Conservation (phyloP, 2,888 invertebrate genomes). For the Acanthopleura granulata region DNA sequence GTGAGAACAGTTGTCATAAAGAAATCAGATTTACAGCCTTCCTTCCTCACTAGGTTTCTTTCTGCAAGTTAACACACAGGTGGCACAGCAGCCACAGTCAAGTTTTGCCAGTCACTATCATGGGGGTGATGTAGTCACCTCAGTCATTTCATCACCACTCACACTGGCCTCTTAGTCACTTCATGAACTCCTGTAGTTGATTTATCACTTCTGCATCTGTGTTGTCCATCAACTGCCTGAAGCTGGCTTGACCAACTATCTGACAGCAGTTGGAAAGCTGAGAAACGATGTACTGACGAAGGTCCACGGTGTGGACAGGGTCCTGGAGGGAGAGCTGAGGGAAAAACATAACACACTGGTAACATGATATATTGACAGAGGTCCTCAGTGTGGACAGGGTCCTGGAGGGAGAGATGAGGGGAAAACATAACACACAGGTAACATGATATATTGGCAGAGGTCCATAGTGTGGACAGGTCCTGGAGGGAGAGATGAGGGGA, state of each 20-base stretch:
- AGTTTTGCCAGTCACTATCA: too few species aligned
- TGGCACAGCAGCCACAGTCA: too few species aligned
- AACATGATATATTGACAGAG: slow-evolving; percentile 72
- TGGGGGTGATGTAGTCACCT: too few species aligned
- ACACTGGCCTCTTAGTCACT: neutral
- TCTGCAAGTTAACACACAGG: too few species aligned
- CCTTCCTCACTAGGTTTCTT: too few species aligned
- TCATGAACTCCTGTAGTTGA: slow-evolving; percentile 72
- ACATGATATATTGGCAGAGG: slow-evolving; percentile 72
- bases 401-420: slow-evolving; percentile 78
- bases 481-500: slow-evolving; percentile 77
- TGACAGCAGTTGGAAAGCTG: slow-evolving; percentile 80
- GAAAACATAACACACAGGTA: too few species aligned
- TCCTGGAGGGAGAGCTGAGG: slow-evolving; percentile 80
- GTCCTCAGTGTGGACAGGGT: slow-evolving; percentile 85
- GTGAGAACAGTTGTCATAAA: too few species aligned
- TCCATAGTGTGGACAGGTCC: slow-evolving; percentile 87
- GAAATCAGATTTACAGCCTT: too few species aligned
- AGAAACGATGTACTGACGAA: slow-evolving; percentile 71
- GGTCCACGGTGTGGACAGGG: slow-evolving; percentile 84
- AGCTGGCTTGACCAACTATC: slow-evolving; percentile 82
- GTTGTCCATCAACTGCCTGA: slow-evolving; percentile 80
- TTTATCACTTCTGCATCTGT: slow-evolving; percentile 81
- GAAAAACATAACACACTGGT: too few species aligned
- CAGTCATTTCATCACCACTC: too few species aligned